Conservation (phyloP, 1,140 invertebrate species). For the Fopius arisanus region DNA sequence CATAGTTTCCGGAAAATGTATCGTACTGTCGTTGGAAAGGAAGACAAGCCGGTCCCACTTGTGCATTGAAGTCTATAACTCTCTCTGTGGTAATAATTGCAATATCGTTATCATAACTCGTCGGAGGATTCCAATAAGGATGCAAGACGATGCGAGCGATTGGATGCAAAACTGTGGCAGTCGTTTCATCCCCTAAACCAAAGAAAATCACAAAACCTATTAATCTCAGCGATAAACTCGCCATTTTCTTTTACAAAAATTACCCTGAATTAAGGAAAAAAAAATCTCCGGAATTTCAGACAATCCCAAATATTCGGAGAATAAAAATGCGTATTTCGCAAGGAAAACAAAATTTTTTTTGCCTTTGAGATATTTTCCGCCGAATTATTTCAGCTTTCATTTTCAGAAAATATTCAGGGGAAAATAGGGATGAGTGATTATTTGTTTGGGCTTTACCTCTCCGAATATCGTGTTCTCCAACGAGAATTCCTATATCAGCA, state of each 20-base stretch:
- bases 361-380: too few relatives aligned
- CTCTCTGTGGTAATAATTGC: slow-evolving; percentile 65
- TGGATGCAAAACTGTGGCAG: slow-evolving; percentile 46
- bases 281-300: too few relatives aligned
- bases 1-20: slow-evolving; percentile 61
- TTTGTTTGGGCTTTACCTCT: slow-evolving; percentile 31
- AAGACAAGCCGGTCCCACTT: slow-evolving; percentile 72
- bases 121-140: slow-evolving; percentile 48
- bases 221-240: background rate
- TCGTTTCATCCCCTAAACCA: slow-evolving; percentile 54
- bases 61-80: slow-evolving; percentile 64
- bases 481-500: slow-evolving; percentile 58
- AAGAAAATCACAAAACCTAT: too few relatives aligned
- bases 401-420: too few relatives aligned
- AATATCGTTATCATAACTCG: slow-evolving; percentile 69
- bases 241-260: background rate
- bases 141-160: slow-evolving; percentile 50
- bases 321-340: too few relatives aligned
- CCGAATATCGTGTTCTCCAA: slow-evolving; percentile 67
- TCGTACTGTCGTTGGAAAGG: slow-evolving; percentile 66
- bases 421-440: background rate
- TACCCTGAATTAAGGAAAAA: background rate
- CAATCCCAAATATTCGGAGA: too few relatives aligned
- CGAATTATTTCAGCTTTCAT: too few relatives aligned
- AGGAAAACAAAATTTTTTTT: too few relatives aligned